Conservation (phyloP, 2,888 invertebrate species). For the Scaptomyza polygonia region DNA sequence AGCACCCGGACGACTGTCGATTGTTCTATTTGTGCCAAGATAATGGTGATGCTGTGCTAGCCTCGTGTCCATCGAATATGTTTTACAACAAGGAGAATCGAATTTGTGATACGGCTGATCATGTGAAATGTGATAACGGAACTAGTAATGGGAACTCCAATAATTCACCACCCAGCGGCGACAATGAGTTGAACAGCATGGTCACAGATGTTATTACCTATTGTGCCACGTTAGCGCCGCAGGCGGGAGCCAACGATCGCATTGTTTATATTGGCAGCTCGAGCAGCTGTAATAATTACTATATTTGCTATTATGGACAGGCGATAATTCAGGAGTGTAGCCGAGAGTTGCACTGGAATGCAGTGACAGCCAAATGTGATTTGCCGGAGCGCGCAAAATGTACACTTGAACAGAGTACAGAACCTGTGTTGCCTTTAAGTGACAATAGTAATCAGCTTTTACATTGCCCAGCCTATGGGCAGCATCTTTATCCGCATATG, state of each 20-base stretch:
- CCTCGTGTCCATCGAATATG: conserved; percentile 82
- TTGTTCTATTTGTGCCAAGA: conserved; percentile 80
- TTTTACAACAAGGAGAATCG: conserved; percentile 80
- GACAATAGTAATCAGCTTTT: conserved; percentile 49
- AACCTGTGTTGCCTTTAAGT: conserved; percentile 4
- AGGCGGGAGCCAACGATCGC: conserved; percentile 52
- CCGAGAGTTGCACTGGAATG: conserved; percentile 81
- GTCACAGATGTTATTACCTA: conserved; percentile 61
- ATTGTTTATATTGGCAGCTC: conserved; percentile 79
- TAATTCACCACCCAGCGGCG: conserved; percentile 5
- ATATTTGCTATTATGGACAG: conserved; percentile 82
- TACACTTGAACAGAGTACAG: conserved; percentile 30
- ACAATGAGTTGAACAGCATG: conserved; percentile 42
- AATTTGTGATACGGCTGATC: conserved; percentile 79
- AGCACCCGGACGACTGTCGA: conserved; percentile 76
- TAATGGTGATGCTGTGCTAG: conserved; percentile 72
- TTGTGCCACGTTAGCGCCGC: conserved; percentile 55
- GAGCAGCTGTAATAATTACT: conserved; percentile 78
- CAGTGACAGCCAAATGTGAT: conserved; percentile 80
- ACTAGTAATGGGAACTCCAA: conserved; percentile 5
- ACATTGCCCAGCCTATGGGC: conserved; percentile 77
- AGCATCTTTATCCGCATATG: conserved; percentile 82
- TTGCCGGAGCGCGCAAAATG: conserved; percentile 79
- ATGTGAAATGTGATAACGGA: conserved; percentile 64
- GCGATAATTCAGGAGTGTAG: conserved; percentile 81